Evolutionary conservation across 2,113 vertebrate genomes (phyloP).

Genomic region (Alligator mississippiensis): DNA sequence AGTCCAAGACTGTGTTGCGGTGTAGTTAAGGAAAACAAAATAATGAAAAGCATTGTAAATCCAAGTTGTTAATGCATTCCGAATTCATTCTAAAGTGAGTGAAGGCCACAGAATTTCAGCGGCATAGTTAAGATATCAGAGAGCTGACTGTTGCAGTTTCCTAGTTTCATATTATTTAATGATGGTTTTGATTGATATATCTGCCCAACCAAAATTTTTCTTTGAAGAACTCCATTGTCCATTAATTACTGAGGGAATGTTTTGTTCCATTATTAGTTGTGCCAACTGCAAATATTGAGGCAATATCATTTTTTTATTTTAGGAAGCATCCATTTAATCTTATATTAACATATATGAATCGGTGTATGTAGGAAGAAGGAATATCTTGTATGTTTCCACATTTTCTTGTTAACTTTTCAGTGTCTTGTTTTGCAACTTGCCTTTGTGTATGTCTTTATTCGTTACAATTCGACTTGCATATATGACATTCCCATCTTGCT

Average conservation of each 20-base stretch:
- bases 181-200: neutral
- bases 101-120: neutral
- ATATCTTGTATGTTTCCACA: neutral
- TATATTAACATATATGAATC: neutral
- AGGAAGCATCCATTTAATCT: neutral
- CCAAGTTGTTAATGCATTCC: neutral
- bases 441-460: too few relatives aligned
- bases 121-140: neutral
- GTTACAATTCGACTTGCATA: too few relatives aligned
- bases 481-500: neutral
- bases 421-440: neutral
- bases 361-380: neutral
- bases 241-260: neutral
- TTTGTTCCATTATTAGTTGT: neutral
- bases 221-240: neutral
- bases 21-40: neutral
- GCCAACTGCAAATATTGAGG: neutral
- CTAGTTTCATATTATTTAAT: neutral
- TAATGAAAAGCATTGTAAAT: neutral
- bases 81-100: neutral
- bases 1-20: neutral
- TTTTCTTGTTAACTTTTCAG: neutral
- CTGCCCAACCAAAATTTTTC: neutral
- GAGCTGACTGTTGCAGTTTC: neutral
- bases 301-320: neutral